Evolutionary conservation across 2,113 vertebrate genomes (phyloP).

Genomic region (Dipodomys ordii): DNA sequence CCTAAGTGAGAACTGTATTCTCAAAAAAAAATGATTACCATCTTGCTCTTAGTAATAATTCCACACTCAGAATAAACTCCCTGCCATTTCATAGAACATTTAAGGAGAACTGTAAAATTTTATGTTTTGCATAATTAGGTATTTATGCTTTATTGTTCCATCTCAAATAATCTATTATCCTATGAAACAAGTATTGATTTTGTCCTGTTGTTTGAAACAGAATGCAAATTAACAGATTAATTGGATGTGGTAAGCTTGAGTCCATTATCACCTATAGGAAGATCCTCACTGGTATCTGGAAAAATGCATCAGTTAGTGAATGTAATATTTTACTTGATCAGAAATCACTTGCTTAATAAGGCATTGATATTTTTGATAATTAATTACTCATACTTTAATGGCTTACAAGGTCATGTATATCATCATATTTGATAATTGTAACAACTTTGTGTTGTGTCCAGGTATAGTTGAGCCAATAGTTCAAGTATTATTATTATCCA

Average conservation of each 20-base stretch:
- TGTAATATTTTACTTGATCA: slow-evolving; percentile 35
- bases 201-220: slow-evolving; percentile 35
- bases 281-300: slow-evolving; percentile 34
- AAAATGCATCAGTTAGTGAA: slow-evolving; percentile 31
- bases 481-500: slow-evolving; percentile 4
- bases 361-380: slow-evolving; percentile 30
- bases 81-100: slow-evolving; percentile 37
- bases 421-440: slow-evolving; percentile 50
- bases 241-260: background rate
- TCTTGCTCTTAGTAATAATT: slow-evolving; percentile 33
- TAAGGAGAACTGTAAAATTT: slow-evolving; percentile 51
- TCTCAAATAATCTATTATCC: slow-evolving; percentile 61
- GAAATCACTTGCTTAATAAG: slow-evolving; percentile 37
- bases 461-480: background rate
- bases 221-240: slow-evolving; percentile 60
- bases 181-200: slow-evolving; percentile 60
- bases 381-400: slow-evolving; percentile 50
- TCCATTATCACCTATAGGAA: slow-evolving; percentile 14
- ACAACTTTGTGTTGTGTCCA: background rate
- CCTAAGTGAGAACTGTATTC: slow-evolving; percentile 12
- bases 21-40: slow-evolving; percentile 23
- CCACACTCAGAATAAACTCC: slow-evolving; percentile 21
- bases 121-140: slow-evolving; percentile 59
- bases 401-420: slow-evolving; percentile 23
- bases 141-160: slow-evolving; percentile 57